These are phyloP conservation scores for Mallateleia sp. DNA, from an alignment of 2,888 invertebrate genomes.

Conservation along the genomic window DNA sequence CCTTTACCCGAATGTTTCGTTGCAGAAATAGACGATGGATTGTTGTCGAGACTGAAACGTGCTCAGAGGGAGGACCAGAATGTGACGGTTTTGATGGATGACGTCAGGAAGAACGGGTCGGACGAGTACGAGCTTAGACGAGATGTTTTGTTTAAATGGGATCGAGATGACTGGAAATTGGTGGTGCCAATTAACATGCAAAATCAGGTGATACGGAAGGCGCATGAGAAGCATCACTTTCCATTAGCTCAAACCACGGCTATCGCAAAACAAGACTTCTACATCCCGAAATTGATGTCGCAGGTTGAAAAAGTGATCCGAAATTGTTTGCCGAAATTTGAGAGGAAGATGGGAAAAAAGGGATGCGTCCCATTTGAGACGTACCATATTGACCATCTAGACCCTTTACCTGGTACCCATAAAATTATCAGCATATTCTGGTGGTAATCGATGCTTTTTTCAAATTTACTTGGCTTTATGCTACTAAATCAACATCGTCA, in stretches of 20 bases:
- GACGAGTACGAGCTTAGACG: not conserved
- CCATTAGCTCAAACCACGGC: too few relatives aligned
- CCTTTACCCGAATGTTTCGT: not conserved
- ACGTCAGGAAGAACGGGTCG: not conserved
- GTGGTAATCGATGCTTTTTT: too few relatives aligned
- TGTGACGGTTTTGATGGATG: not conserved
- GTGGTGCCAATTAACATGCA: conserved; percentile 15
- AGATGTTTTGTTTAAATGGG: not conserved
- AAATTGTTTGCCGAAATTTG: conserved; percentile 1
- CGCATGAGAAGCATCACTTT: too few relatives aligned
- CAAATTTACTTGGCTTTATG: too few relatives aligned
- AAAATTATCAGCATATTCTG: too few relatives aligned
- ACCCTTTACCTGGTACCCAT: not conserved
- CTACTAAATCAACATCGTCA: too few relatives aligned
- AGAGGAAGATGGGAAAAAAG: conserved; percentile 6
- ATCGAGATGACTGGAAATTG: not conserved
- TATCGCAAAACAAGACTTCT: too few relatives aligned
- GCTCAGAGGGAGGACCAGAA: too few relatives aligned
- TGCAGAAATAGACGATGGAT: not conserved
- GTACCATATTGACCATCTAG: conserved; percentile 9
- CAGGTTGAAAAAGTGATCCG: conserved; percentile 11
- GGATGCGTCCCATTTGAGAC: not conserved
- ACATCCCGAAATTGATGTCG: not conserved
- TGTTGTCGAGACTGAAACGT: not conserved
- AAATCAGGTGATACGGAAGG: too few relatives aligned